Percentiles rank a stretch among this genome's conserved stretches.
Evolutionary conservation across 2,113 vertebrate genomes (phyloP).

Genomic region (Oreochromis niloticus): DNA sequence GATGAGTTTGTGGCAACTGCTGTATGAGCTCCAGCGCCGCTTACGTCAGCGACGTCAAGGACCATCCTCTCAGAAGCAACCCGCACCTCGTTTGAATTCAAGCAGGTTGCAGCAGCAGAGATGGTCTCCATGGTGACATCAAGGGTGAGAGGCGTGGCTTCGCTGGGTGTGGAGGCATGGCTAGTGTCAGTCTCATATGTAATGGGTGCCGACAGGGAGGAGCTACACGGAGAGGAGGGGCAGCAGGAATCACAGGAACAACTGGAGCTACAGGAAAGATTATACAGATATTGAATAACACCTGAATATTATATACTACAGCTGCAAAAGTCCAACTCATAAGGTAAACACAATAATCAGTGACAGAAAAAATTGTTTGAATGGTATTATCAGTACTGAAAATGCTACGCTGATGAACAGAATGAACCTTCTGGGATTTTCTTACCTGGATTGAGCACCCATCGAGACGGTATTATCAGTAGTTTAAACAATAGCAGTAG

Average conservation of each 20-base stretch:
- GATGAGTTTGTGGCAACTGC: neutral
- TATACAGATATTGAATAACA: neutral
- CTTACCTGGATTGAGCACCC: neutral
- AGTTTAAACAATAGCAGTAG: neutral
- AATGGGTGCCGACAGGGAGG: conserved; percentile 72
- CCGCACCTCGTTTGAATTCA: neutral
- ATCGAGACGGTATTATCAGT: neutral
- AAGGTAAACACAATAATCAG: neutral
- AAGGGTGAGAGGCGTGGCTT: conserved; percentile 37
- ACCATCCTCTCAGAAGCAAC: neutral
- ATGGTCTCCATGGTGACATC: conserved; percentile 42
- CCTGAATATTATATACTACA: neutral
- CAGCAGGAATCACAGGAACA: conserved; percentile 87
- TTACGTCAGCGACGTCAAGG: neutral
- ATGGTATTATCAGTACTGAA: neutral
- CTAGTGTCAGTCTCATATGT: conserved; percentile 81
- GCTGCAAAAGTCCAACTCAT: neutral
- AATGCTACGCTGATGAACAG: neutral
- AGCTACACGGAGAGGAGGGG: conserved; percentile 81
- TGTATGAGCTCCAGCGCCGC: neutral
- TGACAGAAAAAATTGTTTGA: neutral
- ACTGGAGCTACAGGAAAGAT: conserved; percentile 65
- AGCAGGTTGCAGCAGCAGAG: neutral
- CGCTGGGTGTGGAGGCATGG: conserved; percentile 71
- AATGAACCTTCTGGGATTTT: neutral